Base-by-base conservation (phyloP, 2,113 vertebrate species). In the Proteles cristata region DNA sequence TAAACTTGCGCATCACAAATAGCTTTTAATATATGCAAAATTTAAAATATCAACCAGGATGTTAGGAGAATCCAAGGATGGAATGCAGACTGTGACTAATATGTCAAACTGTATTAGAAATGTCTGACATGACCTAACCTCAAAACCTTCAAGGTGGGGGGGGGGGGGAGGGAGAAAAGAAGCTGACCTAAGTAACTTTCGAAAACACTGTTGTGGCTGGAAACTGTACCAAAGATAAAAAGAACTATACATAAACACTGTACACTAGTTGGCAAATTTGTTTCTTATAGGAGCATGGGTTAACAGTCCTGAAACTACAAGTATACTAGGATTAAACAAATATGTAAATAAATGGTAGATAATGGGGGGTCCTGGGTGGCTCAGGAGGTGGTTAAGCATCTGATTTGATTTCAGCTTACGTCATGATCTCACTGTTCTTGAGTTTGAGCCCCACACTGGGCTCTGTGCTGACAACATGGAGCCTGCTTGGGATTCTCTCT, bases 161-260 rank as follows among this genome's bases (percentile, higher is more conserved):
- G 3, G 35, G 28, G 28, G 89, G 88, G 23, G 28, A 23, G 55
- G 58, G 3, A 39, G 35, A 65, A 87, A 74, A 65, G 65, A 3
- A 82, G n/a, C 45, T 88, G 45, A 83, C 58, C 17, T 74, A 81
- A 85, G 16, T 82, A 76, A 88, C 35, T 80, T 23, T 58, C 45
- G 28, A 88, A 81, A 88, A 88, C 16, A 87, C 7, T 80, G 21
- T 81, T 92, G 53, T 88, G 82, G 65, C 43, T 55, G 15, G 76
- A 91, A 94, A 94, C 53, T 55, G 5, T 81, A 81, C 85, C 88
- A 73, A 82, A 73, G 43, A 81, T 33, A 81, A 88, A 87, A 94
- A n/a, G 43, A 71, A 81, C 48, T 68, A 55, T 35, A 83, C 23
- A 73, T 73, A 92, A 73, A 73, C 39, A 73, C 50, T 93, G 21